Percentiles rank a stretch among this genome's conserved stretches.
These are phyloP conservation scores for Pterocles burchelli DNA, from an alignment of 2,113 vertebrate genomes.

Conservation along the genomic window DNA sequence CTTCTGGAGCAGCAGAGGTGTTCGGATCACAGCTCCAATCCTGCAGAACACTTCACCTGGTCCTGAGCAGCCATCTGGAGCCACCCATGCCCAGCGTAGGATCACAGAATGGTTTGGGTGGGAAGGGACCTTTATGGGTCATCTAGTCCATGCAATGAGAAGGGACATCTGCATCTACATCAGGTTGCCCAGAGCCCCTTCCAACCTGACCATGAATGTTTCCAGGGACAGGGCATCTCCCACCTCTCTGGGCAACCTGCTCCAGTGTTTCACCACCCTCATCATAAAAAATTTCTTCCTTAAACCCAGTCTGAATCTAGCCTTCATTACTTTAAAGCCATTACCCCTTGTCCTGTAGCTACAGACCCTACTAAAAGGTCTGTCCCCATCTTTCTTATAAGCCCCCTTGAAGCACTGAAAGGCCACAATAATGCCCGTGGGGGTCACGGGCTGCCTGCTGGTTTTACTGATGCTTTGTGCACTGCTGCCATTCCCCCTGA, in stretches of 20 bases:
- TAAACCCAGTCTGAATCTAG: no score
- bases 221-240: no score
- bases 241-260: neutral
- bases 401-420: neutral
- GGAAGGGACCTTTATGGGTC: neutral
- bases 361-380: neutral
- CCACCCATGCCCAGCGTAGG: no score
- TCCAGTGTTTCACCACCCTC: neutral
- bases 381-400: neutral
- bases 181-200: neutral
- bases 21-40: neutral
- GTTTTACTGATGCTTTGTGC: neutral
- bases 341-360: rapidly evolving
- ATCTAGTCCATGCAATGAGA: neutral
- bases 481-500: neutral
- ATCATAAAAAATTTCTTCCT: neutral
- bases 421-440: rapidly evolving
- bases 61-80: neutral
- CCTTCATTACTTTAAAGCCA: neutral
- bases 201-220: neutral
- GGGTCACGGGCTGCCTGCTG: rapidly evolving
- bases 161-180: neutral
- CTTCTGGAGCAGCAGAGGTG: neutral
- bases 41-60: neutral
- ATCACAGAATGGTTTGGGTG: no score